Conservation (phyloP, 2,113 vertebrate species). For the Apaloderma vittatum region DNA sequence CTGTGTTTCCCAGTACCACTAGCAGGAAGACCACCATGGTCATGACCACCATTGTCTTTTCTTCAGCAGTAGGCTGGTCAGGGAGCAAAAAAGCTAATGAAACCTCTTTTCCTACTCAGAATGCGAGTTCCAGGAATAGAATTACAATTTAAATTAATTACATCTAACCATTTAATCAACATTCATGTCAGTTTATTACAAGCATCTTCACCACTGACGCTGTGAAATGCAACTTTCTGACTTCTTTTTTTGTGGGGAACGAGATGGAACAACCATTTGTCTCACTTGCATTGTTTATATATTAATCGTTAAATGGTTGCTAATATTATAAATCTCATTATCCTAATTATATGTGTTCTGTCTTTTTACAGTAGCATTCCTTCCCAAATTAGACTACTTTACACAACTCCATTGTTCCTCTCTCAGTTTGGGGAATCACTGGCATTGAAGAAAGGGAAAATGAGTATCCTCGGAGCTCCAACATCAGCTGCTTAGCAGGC, state of each 20-base stretch:
- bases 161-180: constrained; percentile 45
- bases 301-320: constrained; percentile 14
- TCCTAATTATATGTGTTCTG: constrained; percentile 40
- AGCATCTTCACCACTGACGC: background rate
- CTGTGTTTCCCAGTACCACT: background rate
- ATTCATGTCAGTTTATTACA: background rate
- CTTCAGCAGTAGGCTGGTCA: background rate
- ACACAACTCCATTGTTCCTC: constrained; percentile 26
- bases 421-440: background rate
- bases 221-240: constrained; percentile 48
- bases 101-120: background rate
- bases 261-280: constrained; percentile 36
- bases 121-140: background rate
- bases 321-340: constrained; percentile 57
- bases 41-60: background rate
- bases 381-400: constrained; percentile 35
- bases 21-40: background rate
- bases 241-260: constrained; percentile 11
- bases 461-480: background rate
- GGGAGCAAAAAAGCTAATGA: background rate
- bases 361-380: constrained; percentile 32
- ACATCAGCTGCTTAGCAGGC: background rate
- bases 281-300: constrained; percentile 47
- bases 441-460: background rate
- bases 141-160: constrained; percentile 47